Base-by-base conservation (phyloP, 2,888 invertebrate species). In the Dorcus parallelipipedus region DNA sequence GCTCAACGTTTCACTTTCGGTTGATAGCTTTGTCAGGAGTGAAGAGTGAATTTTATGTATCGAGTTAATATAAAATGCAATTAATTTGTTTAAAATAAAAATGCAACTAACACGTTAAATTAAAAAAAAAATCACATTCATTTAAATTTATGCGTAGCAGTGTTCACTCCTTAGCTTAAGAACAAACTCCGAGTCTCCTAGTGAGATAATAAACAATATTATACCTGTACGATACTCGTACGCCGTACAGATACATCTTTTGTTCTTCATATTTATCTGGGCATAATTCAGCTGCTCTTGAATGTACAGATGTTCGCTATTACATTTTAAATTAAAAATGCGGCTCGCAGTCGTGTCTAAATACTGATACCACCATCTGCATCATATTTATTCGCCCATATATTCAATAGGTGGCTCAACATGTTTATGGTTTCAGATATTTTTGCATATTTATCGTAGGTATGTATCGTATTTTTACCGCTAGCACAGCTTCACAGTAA, bases 121-220 rank as follows among this genome's bases (percentile, higher is more conserved):
- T 14, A 1, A 14, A 54, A 47, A n/a, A 48, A 55, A 54, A 59
- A 41, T 51, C 39, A 17, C 47, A 41, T 55, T 59, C 52, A 59
- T 59, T 55, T 59, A 59, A 59, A 59, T 59, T 55, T 59, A 59
- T 59, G 54, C 54, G 55, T 59, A 59, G 55, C 59, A 54, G 59
- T 59, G 51, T 49, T 50, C 54, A 14, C 14, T 47, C 42, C 50
- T 59, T 54, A 47, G 50, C 51, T 59, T 54, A 59, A 48, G 52
- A 55, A 55, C 50, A 33, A 33, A 33, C 26, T 2, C 38, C 49
- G 45, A 42, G 41, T 41, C 55, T 54, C 56, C 43, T 56, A 52
- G 56, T 40, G 52, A 20, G 52, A 56, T 52, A 56, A 60, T 56
- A 60, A 60, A 60, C 56, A 60, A 60, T 60, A 52, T 49, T 49